Percentiles rank a stretch among this genome's conserved stretches.
Evolutionary conservation across 2,113 vertebrate genomes (phyloP).

Genomic region (rat (Rattus norvegicus)): DNA sequence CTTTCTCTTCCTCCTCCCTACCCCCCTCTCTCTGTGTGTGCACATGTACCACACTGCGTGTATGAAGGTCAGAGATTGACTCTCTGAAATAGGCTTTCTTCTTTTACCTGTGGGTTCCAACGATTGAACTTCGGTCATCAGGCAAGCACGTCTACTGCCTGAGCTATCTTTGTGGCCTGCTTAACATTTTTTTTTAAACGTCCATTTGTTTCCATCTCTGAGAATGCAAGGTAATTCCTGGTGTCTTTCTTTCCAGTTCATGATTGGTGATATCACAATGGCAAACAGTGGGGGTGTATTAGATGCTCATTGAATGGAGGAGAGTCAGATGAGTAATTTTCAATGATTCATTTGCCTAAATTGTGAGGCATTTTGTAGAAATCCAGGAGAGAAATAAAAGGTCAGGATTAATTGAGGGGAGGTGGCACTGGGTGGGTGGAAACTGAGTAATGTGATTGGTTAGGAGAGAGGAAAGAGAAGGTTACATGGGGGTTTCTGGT

Average conservation of each 20-base stretch:
- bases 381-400: neutral
- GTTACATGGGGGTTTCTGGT: neutral
- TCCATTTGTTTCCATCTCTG: neutral
- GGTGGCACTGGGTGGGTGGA: neutral
- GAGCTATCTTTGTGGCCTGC: neutral
- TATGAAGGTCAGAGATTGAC: neutral
- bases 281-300: neutral
- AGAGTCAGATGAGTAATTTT: neutral
- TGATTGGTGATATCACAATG: neutral
- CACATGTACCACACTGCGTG: neutral
- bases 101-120: neutral
- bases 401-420: neutral
- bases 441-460: neutral
- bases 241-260: neutral
- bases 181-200: neutral
- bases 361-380: neutral
- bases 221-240: neutral
- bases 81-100: neutral
- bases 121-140: neutral
- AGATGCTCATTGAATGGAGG: neutral
- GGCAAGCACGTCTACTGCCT: neutral
- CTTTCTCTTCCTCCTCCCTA: neutral
- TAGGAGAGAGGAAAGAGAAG: neutral
- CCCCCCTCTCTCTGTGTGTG: neutral
- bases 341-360: neutral